Evolutionary conservation across 2,888 invertebrate species (phyloP).

Genomic region (Salpingus planirostris): DNA sequence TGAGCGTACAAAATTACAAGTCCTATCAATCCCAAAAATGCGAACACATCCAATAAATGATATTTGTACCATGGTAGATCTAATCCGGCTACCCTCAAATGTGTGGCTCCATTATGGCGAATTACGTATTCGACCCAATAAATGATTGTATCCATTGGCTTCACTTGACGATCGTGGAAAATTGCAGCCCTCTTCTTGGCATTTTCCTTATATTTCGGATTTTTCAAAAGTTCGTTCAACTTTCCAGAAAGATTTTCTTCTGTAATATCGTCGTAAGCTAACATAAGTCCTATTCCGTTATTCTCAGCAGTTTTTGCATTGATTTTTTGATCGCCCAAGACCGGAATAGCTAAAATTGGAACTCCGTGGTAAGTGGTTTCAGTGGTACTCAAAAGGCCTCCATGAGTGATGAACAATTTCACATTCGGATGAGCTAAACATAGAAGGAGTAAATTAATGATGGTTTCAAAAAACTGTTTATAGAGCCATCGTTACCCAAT

Average conservation of each 20-base stretch:
- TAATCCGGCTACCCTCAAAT: slow-evolving; percentile 10
- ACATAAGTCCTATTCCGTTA: slow-evolving; percentile 4
- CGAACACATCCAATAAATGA: slow-evolving; percentile 6
- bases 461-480: too few relatives aligned
- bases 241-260: slow-evolving; percentile 3
- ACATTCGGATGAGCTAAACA: slow-evolving; percentile 10
- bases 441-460: slow-evolving; percentile 1
- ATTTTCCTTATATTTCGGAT: slow-evolving; percentile 11
- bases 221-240: slow-evolving; percentile 11
- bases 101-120: slow-evolving; percentile 17
- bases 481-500: slow-evolving; percentile 17
- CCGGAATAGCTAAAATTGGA: slow-evolving; percentile 13
- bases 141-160: slow-evolving; percentile 16
- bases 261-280: slow-evolving; percentile 5
- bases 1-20: not conserved
- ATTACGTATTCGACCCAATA: slow-evolving; percentile 20
- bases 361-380: slow-evolving; percentile 16
- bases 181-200: slow-evolving; percentile 11
- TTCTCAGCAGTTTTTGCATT: slow-evolving; percentile 1
- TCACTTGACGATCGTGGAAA: slow-evolving; percentile 14
- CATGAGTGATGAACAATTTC: slow-evolving; percentile 12
- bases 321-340: slow-evolving; percentile 12
- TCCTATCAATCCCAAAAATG: not conserved
- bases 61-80: slow-evolving; percentile 11
- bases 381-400: slow-evolving; percentile 10